These are phyloP conservation scores for Orchestia grillus DNA, from an alignment of 1,140 invertebrate genomes.

Conservation along the genomic window DNA sequence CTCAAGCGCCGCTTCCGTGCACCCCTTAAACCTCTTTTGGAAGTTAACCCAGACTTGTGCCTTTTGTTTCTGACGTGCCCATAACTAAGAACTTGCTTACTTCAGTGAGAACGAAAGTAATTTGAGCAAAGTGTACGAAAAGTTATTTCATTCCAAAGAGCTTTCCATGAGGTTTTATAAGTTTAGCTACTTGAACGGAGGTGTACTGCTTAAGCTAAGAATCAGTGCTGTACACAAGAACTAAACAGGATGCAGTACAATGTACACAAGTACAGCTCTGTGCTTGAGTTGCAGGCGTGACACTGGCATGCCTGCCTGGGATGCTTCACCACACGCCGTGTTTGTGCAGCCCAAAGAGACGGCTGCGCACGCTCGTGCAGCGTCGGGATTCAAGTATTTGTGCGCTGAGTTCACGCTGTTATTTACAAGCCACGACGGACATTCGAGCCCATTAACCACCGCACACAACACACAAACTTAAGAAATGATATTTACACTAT, in stretches of 20 bases:
- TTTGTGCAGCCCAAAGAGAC: not conserved
- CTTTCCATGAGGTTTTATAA: not conserved
- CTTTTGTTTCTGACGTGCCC: not conserved
- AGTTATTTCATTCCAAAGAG: no score
- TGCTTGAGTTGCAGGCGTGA: not conserved
- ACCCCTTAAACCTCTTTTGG: not conserved
- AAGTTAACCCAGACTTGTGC: not conserved
- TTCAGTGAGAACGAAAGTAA: not conserved
- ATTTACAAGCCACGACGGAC: not conserved
- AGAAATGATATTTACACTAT: not conserved
- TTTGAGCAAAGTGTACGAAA: not conserved
- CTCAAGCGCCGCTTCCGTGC: not conserved
- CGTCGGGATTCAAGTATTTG: not conserved
- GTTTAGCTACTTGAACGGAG: not conserved
- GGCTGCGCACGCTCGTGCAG: not conserved
- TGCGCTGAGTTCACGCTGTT: not conserved
- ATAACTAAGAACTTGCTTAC: not conserved
- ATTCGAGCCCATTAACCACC: not conserved
- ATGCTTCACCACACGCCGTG: not conserved
- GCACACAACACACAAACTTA: not conserved
- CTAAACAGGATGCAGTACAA: not conserved
- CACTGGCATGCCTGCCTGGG: no score
- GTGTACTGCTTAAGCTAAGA: not conserved
- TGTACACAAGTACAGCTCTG: not conserved
- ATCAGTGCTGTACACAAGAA: not conserved